Base-by-base conservation (phyloP, 2,888 invertebrate genomes). In the Entomobrya multifasciata region DNA sequence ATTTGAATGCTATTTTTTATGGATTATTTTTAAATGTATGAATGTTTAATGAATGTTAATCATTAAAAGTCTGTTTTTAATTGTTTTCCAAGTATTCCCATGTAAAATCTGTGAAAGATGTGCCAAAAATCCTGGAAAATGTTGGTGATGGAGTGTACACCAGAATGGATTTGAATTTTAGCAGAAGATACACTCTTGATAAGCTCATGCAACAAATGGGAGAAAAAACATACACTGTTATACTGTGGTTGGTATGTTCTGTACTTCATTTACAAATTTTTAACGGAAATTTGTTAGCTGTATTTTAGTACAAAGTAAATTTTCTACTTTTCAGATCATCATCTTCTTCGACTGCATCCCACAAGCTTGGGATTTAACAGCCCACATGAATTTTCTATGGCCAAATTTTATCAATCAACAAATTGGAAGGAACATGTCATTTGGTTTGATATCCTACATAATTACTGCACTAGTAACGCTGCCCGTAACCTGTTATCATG, bases 51-150 rank as follows among this genome's bases (percentile, higher is more conserved):
- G n/a, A n/a, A n/a, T n/a, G n/a, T n/a, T n/a, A n/a, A n/a, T n/a
- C n/a, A n/a, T 72, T 41, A 13, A 74, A 74, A 25, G 52, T 49
- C n/a, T n/a, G n/a, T n/a, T n/a, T n/a, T n/a, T n/a, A n/a, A n/a
- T n/a, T n/a, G n/a, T n/a, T n/a, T n/a, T n/a, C n/a, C n/a, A n/a
- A 74, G 74, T 27, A 27, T 5, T 13, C 13, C 3, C 77, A 77
- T 15, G n/a, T 77, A 0, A 57, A 41, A 2, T 6, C 22, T 8
- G 3, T 22, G 11, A 0, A 3, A 6, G 36, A 60, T 6, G 44
- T 77, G 6, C 77, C 77, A 13, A 10, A 0, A 15, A 22, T 77
- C 22, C 0, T 77, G 6, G 0, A 15, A 1, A 36, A 10, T 17
- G 57, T 22, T 22, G 57, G 36, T 15, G 25, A 20, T 22, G 77